These are phyloP conservation scores for Rhyacichthys aspro DNA, from an alignment of 2,797 vertebrate genomes.

Conservation along the genomic window DNA sequence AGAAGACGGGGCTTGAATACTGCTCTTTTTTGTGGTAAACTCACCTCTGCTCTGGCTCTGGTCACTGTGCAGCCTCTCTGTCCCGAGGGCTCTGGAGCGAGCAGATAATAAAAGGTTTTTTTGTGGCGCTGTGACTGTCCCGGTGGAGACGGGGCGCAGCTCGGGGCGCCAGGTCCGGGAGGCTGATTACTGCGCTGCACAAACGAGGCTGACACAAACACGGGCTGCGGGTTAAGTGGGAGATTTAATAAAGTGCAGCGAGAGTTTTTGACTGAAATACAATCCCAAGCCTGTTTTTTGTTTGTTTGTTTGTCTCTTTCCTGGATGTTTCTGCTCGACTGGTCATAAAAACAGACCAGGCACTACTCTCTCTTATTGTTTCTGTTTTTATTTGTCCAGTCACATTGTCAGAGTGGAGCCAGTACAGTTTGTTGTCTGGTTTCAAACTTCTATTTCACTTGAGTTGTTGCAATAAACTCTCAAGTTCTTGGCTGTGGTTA, in stretches of 20 bases:
- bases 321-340: slow-evolving; percentile 27
- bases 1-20: background rate
- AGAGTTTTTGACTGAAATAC: slow-evolving; percentile 26
- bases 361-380: background rate
- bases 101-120: slow-evolving; percentile 59
- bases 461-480: no score
- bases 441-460: slow-evolving; percentile 19
- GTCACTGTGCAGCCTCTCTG: slow-evolving; percentile 13
- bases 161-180: no score
- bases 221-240: slow-evolving; percentile 45
- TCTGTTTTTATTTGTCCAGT: slow-evolving; percentile 16
- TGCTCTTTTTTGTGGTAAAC: slow-evolving; percentile 18
- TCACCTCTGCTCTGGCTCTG: slow-evolving; percentile 20
- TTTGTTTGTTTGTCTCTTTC: slow-evolving; percentile 7
- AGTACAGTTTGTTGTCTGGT: slow-evolving; percentile 10
- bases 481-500: background rate
- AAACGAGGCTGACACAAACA: slow-evolving; percentile 50
- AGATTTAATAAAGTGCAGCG: slow-evolving; percentile 53
- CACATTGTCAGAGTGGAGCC: slow-evolving; percentile 4
- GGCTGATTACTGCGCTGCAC: slow-evolving; percentile 42
- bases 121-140: slow-evolving; percentile 50
- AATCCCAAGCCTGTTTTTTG: slow-evolving; percentile 41
- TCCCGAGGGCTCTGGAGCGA: slow-evolving; percentile 58
- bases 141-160: slow-evolving; percentile 33
- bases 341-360: background rate